These are phyloP conservation scores for Ginglymostoma cirratum DNA, from an alignment of 2,113 vertebrate genomes.

Conservation along the genomic window DNA sequence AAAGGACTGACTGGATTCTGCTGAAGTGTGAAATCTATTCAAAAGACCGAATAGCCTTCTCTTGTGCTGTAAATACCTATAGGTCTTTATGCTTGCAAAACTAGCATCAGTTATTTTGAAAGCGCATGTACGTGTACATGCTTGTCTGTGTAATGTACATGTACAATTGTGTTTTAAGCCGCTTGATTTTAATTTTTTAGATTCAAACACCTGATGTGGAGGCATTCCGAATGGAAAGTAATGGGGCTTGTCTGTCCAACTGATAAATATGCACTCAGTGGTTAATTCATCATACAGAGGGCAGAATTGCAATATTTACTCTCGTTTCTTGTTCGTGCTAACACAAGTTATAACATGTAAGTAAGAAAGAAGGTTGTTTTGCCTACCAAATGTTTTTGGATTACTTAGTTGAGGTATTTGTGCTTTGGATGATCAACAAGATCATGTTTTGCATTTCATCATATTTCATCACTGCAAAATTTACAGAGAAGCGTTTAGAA, in stretches of 20 bases:
- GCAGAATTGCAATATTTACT: not conserved
- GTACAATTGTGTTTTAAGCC: too few species aligned
- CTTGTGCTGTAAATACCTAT: too few species aligned
- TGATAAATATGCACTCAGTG: not conserved
- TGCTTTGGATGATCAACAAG: not conserved
- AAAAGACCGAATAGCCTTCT: too few species aligned
- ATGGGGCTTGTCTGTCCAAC: not conserved
- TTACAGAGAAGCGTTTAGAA: not conserved
- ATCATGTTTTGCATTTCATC: not conserved
- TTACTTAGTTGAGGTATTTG: not conserved
- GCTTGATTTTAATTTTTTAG: not conserved
- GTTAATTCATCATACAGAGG: not conserved
- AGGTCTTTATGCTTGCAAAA: not conserved
- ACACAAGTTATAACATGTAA: not conserved
- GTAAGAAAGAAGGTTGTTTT: not conserved
- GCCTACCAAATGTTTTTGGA: not conserved
- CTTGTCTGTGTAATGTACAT: too few species aligned
- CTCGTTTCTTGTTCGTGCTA: not conserved
- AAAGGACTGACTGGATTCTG: too few species aligned
- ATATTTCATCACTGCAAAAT: not conserved
- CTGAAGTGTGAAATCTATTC: too few species aligned
- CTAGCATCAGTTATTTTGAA: not conserved
- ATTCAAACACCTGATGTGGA: not conserved
- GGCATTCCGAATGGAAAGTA: not conserved
- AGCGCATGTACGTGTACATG: not conserved